phyloP scores from a whole-genome alignment of 1,140 invertebrate genomes.

The Nixonia krombeini region DNA sequence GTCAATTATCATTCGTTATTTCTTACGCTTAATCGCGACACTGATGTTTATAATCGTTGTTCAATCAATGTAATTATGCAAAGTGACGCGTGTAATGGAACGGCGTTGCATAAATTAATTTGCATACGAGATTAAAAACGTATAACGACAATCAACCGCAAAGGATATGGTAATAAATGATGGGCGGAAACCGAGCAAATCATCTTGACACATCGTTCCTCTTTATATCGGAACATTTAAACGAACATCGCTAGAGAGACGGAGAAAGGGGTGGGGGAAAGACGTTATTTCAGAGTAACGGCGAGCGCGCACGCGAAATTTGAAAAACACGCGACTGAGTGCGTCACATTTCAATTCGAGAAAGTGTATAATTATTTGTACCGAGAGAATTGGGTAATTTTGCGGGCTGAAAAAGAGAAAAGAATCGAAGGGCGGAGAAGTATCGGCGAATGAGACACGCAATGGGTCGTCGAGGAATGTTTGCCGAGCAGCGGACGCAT shows the following conservation, averaged over 20 bases:
- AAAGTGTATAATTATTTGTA: slow-evolving; percentile 44
- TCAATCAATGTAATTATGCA: too few relatives aligned
- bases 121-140: too few relatives aligned
- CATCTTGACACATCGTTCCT: too few relatives aligned
- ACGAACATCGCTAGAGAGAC: background rate
- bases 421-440: slow-evolving; percentile 11
- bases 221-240: too few relatives aligned
- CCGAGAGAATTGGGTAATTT: slow-evolving; percentile 43
- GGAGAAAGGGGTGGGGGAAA: slow-evolving; percentile 9
- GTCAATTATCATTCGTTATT: too few relatives aligned
- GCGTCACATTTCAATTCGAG: slow-evolving; percentile 10
- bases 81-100: too few relatives aligned
- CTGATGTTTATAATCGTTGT: too few relatives aligned
- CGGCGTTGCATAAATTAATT: too few relatives aligned
- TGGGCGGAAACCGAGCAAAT: too few relatives aligned
- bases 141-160: too few relatives aligned
- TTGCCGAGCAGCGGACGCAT: slow-evolving; percentile 34
- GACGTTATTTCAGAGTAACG: slow-evolving; percentile 26
- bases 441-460: slow-evolving; percentile 27
- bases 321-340: background rate
- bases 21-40: too few relatives aligned
- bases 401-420: slow-evolving; percentile 10
- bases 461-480: slow-evolving; percentile 37
- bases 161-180: too few relatives aligned
- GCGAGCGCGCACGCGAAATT: slow-evolving; percentile 15